Evolutionary conservation across 2,888 invertebrate species (phyloP).

Genomic region (Matsumyia berberina): DNA sequence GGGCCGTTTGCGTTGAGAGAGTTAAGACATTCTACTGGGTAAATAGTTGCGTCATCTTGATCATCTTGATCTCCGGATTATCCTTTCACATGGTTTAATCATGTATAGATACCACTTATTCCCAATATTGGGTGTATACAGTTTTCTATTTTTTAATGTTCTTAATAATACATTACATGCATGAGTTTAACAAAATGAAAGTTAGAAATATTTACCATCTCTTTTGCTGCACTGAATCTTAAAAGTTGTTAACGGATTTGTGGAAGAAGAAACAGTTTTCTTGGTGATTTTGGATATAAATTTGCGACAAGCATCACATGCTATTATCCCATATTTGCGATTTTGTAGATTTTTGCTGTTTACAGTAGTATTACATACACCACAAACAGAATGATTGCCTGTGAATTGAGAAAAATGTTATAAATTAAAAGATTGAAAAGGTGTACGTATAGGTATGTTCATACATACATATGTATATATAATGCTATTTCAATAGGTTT

Average conservation of each 20-base stretch:
- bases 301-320: conserved; percentile 94
- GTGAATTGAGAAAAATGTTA: conserved; percentile 9
- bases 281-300: conserved; percentile 93
- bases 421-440: not conserved
- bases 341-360: conserved; percentile 91
- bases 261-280: conserved; percentile 81
- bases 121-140: no score
- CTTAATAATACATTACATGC: not conserved
- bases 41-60: no score
- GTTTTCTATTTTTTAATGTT: no score
- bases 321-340: conserved; percentile 92
- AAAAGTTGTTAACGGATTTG: conserved; percentile 83
- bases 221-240: conserved; percentile 84
- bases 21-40: no score
- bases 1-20: no score
- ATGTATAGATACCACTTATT: no score
- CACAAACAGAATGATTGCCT: conserved; percentile 89
- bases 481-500: not conserved
- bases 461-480: no score
- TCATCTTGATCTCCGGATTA: no score
- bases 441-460: no score
- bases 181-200: not conserved
- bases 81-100: no score
- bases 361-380: conserved; percentile 91
- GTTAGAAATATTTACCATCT: conserved; percentile 79